Conservation (phyloP, 2,797 vertebrate genomes). For the Acanthis flammea region DNA sequence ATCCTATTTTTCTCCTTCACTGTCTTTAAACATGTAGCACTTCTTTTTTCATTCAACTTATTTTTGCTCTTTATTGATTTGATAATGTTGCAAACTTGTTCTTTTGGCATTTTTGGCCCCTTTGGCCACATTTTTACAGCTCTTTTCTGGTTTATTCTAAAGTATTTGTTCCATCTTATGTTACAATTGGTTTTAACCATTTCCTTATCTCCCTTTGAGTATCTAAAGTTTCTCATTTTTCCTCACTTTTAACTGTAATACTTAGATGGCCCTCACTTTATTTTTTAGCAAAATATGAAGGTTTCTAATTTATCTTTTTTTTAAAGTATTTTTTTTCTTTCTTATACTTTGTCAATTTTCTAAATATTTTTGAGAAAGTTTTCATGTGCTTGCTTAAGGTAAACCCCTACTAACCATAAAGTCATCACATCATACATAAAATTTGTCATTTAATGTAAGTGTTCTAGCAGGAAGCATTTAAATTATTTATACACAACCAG, state of each 20-base stretch:
- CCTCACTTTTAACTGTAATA: neutral
- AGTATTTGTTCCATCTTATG: neutral
- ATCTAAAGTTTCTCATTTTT: neutral
- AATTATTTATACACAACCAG: neutral
- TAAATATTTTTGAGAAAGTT: neutral
- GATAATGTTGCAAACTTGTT: neutral
- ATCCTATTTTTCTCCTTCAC: neutral
- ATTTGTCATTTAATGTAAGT: neutral
- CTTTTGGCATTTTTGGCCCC: neutral
- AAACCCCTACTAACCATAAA: neutral
- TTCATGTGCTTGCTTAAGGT: neutral
- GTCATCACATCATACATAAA: neutral
- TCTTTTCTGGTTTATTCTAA: neutral
- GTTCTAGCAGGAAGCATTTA: neutral
- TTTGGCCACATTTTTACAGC: neutral
- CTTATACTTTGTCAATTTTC: neutral
- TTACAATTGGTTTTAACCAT: neutral
- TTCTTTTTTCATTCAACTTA: neutral
- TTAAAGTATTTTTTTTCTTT: neutral
- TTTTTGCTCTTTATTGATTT: neutral
- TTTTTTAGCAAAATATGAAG: neutral
- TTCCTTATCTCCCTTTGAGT: neutral
- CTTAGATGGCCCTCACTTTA: neutral
- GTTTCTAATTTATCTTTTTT: neutral
- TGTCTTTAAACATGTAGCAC: neutral